Conservation (phyloP, 2,113 vertebrate species). For the Cebus imitator region DNA sequence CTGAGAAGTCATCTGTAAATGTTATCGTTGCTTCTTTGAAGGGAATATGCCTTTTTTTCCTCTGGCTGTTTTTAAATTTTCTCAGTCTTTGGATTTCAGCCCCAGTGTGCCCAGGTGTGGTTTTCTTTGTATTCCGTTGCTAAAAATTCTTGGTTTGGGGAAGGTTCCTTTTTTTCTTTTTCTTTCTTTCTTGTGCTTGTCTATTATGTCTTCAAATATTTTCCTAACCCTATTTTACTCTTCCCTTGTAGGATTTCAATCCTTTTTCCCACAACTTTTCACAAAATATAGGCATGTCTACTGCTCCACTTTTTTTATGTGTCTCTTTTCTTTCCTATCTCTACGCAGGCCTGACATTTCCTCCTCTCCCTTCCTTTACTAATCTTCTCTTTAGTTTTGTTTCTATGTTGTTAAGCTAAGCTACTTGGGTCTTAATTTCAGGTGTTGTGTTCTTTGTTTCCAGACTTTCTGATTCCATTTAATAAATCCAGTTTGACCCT, state of each 20-base stretch:
- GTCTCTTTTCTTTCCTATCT: not conserved
- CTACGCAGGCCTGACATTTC: too few species aligned
- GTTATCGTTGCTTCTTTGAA: not conserved
- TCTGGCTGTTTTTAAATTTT: not conserved
- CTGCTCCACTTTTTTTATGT: not conserved
- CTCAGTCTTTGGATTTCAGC: not conserved
- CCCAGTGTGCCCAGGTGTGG: not conserved
- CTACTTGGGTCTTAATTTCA: not conserved
- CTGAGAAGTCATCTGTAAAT: not conserved
- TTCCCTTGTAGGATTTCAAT: too few species aligned
- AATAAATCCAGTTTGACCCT: not conserved
- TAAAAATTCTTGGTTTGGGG: not conserved
- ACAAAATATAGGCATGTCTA: too few species aligned
- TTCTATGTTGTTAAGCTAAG: not conserved
- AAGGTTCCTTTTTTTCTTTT: too few species aligned
- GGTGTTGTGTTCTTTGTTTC: not conserved
- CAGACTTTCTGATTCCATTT: too few species aligned
- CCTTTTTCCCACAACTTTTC: too few species aligned
- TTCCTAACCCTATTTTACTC: too few species aligned
- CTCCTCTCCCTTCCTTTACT: not conserved
- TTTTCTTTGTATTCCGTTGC: not conserved
- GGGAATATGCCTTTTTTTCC: not conserved
- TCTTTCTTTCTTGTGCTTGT: too few species aligned
- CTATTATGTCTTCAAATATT: too few species aligned
- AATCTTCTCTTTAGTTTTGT: not conserved